Base-by-base conservation (phyloP, 2,888 invertebrate genomes). In the Mesoligia furuncula region DNA sequence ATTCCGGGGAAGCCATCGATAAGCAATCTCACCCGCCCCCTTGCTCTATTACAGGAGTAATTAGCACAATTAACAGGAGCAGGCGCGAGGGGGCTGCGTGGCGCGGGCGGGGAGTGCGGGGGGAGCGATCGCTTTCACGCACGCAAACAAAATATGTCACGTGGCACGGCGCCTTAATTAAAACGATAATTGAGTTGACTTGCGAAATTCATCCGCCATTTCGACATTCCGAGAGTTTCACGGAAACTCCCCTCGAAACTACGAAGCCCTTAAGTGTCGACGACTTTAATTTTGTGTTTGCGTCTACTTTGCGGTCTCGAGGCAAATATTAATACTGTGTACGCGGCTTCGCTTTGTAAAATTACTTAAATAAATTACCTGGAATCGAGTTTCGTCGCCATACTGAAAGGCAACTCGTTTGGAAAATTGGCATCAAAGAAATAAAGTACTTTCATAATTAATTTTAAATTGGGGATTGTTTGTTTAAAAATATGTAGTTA, bases 121-220 rank as follows among this genome's bases (percentile, higher is more conserved):
- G 89, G 90, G 90, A 88, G 90, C 93, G 95, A 96, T 96, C 95
- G 95, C 95, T 95, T 95, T 95, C 95, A 96, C 95, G 96, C 96
- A 96, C 95, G 96, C 96, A 96, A 96, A 96, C 96, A 97, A 96
- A n/a, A n/a, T n/a, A 97, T 95, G 96, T 95, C 96, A 96, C 96
- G 96, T 96, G 96, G 95, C 95, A 93, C 93, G 93, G 93, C 94
- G 95, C 96, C 95, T 96, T 96, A 96, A 96, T 96, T 96, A 96
- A 96, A 96, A 96, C 96, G 96, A 96, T 96, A 96, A 96, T 96
- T 96, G 96, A 96, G 96, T 96, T 96, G 96, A 96, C 96, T 96
- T 95, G 96, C 93, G 96, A 96, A 96, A 96, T 95, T 96, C 96
- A 95, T 95, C 95, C 96, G 95, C 96, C 96, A 95, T 96, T 96